Base-by-base conservation (phyloP, 2,888 invertebrate genomes). In the Anoplius nigerrimus region DNA sequence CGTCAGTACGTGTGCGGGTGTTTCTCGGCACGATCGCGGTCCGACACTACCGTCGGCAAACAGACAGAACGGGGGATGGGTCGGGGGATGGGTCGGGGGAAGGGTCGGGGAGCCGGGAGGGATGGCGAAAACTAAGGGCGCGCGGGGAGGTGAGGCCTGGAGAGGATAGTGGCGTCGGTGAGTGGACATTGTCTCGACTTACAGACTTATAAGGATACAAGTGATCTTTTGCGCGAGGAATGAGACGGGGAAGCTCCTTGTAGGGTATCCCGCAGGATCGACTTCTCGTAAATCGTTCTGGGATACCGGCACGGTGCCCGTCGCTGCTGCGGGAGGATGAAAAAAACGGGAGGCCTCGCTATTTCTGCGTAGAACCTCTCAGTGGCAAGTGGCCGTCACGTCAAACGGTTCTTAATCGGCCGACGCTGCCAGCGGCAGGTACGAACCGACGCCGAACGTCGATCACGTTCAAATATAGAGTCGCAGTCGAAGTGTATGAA, bases 161-260 rank as follows among this genome's bases (percentile, higher is more conserved):
- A n/a, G 55, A 22, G 43, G 21, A 5, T 45, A 63, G 65, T 64
- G 71, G 59, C 69, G 66, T 69, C 67, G 66, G 34, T 46, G 71
- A 76, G 72, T 66, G 79, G 80, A 84, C 82, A 84, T 79, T 82
- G 84, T 84, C 80, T 77, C 79, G 75, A 76, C 74, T 69, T 68
- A 66, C 75, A 75, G 82, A 84, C 85, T 78, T 86, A 86, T 85
- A 86, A 85, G 85, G 85, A 78, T 67, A 80, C 71, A 51, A 60
- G 59, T 72, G 80, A 72, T 76, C 78, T 74, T 73, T 76, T 74
- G 77, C 51, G 55, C 71, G 64, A 60, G 68, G 72, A 72, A 68
- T 73, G 77, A 74, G 79, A 79, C 75, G 76, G 71, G 74, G 71
- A 68, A 69, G 74, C 77, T 72, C 78, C 78, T 71, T 80, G 64